Percentiles rank a stretch among this genome's conserved stretches.
Conservation (phyloP, 2,888 invertebrate species). For the Habrosyne pyritoides region DNA sequence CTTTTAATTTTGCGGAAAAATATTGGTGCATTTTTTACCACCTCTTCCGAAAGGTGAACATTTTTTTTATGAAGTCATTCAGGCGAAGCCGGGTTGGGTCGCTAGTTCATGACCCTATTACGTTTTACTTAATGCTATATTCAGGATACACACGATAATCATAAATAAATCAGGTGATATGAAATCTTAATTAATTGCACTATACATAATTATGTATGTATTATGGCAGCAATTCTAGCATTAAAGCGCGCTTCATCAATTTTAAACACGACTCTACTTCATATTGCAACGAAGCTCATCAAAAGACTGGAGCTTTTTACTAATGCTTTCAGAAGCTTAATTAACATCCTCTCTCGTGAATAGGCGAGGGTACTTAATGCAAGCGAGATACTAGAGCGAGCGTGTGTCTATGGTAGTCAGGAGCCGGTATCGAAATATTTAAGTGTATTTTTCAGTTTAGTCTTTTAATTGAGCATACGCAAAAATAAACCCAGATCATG, state of each 20-base stretch:
- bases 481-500: too few species aligned
- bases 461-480: conserved; percentile 4
- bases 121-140: too few species aligned
- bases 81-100: too few species aligned
- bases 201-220: conserved; percentile 1
- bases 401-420: conserved; percentile 33
- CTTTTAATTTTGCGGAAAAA: too few species aligned
- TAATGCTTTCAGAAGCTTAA: conserved; percentile 75
- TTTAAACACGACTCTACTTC: conserved; percentile 49
- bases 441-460: conserved; percentile 13
- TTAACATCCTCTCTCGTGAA: conserved; percentile 75
- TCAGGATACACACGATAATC: background rate
- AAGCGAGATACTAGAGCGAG: conserved; percentile 42
- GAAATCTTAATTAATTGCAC: conserved; percentile 10
- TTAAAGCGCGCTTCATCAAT: conserved; percentile 51
- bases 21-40: too few species aligned
- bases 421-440: conserved; percentile 19
- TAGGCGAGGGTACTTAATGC: conserved; percentile 65
- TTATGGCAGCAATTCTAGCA: conserved; percentile 5
- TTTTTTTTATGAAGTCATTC: too few species aligned
- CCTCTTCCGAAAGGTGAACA: too few species aligned
- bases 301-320: conserved; percentile 70
- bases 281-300: conserved; percentile 54
- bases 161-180: conserved; percentile 9
- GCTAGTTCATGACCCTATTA: too few species aligned